Conservation (phyloP, 2,797 vertebrate species). For the Columba guinea region DNA sequence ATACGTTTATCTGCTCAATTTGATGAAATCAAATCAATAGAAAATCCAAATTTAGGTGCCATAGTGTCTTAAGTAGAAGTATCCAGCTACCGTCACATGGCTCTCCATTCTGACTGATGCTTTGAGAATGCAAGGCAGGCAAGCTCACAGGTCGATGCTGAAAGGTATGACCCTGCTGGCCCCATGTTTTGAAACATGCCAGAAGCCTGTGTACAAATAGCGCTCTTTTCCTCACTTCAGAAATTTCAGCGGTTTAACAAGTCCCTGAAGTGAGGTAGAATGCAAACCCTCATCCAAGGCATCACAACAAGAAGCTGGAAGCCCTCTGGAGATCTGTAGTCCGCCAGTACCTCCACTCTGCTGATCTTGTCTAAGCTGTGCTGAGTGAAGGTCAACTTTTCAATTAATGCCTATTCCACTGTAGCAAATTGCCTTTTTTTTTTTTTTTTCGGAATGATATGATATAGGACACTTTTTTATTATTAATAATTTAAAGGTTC, state of each 20-base stretch:
- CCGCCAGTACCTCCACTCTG: slow-evolving; percentile 8
- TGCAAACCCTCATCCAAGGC: slow-evolving; percentile 3
- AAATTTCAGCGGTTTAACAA: slow-evolving; percentile 63
- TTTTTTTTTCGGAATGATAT: not conserved
- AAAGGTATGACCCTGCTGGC: slow-evolving; percentile 57
- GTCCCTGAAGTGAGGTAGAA: slow-evolving; percentile 65
- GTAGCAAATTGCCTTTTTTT: not conserved
- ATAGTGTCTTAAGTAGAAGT: not conserved
- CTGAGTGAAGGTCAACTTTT: slow-evolving; percentile 58
- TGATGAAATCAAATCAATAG: slow-evolving; percentile 73
- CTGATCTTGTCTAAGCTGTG: slow-evolving; percentile 45
- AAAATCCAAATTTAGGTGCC: slow-evolving; percentile 74
- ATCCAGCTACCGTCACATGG: slow-evolving; percentile 31
- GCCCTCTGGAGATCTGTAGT: slow-evolving; percentile 45
- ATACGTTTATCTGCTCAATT: slow-evolving; percentile 35
- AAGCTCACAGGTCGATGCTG: slow-evolving; percentile 3
- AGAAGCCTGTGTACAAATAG: slow-evolving; percentile 43
- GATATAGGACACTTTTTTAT: not conserved
- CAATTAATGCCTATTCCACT: slow-evolving; percentile 30
- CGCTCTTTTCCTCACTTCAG: slow-evolving; percentile 35
- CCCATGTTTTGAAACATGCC: slow-evolving; percentile 65
- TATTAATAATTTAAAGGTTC: slow-evolving; percentile 44
- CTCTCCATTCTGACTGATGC: not conserved
- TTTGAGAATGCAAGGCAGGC: not conserved
- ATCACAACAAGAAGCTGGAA: slow-evolving; percentile 20